Evolutionary conservation across 2,113 vertebrate genomes (phyloP).

Genomic region (Rana temporaria): DNA sequence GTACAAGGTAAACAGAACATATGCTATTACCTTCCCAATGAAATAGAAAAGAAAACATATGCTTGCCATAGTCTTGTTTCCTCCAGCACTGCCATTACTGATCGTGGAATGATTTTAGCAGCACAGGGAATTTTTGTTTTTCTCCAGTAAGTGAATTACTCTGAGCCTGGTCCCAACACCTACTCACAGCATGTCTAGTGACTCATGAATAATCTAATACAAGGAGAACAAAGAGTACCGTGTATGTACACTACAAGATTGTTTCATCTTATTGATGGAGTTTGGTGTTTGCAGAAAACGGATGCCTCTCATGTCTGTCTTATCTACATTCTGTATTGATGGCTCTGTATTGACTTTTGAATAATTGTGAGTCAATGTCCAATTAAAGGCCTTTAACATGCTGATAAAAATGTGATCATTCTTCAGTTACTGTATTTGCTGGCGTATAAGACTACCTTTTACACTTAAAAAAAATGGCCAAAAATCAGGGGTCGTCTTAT

Average conservation of each 20-base stretch:
- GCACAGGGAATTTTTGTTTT: conserved; percentile 49
- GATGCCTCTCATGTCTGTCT: too few relatives aligned
- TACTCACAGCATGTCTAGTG: conserved; percentile 58
- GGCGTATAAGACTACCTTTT: too few relatives aligned
- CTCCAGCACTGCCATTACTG: conserved; percentile 5
- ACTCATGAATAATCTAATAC: conserved; percentile 56
- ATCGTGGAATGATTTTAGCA: conserved; percentile 28
- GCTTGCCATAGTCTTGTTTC: not conserved
- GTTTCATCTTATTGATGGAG: conserved; percentile 29
- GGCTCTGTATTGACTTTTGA: not conserved
- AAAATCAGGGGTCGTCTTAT: too few relatives aligned
- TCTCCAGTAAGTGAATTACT: conserved; percentile 48
- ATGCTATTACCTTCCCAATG: conserved; percentile 21
- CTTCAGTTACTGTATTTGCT: too few relatives aligned
- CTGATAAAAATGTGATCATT: not conserved
- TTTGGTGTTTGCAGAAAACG: conserved; percentile 1
- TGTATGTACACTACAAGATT: not conserved
- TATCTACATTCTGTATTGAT: not conserved
- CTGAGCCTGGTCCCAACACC: conserved; percentile 44
- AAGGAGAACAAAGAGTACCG: conserved; percentile 51
- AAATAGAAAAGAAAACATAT: conserved; percentile 34
- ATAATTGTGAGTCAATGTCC: not conserved
- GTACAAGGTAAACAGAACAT: not conserved
- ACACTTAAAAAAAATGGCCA: too few relatives aligned
- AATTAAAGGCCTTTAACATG: not conserved